These are phyloP conservation scores for Kryptolebias ocellatus DNA, from an alignment of 2,797 vertebrate species.

Conservation along the genomic window DNA sequence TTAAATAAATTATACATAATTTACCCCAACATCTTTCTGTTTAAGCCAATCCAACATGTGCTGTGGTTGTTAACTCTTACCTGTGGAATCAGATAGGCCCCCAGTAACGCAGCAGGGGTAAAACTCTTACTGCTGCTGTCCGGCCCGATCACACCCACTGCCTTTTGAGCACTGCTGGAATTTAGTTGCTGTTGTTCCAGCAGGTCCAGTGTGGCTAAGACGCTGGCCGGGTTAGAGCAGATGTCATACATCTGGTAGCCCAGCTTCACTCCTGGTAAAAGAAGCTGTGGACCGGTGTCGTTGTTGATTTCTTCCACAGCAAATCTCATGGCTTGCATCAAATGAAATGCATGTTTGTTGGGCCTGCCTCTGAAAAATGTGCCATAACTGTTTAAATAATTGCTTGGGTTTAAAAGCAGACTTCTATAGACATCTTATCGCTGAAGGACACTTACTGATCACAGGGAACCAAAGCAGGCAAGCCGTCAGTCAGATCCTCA, in stretches of 20 bases:
- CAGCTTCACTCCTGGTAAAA: slow-evolving; percentile 82
- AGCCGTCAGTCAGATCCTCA: background rate
- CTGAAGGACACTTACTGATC: slow-evolving; percentile 66
- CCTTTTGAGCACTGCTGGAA: slow-evolving; percentile 26
- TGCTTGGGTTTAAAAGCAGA: background rate
- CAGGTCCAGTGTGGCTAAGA: slow-evolving; percentile 78
- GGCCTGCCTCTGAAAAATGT: slow-evolving; percentile 59
- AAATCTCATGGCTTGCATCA: slow-evolving; percentile 83
- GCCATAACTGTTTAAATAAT: background rate
- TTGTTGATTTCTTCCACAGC: slow-evolving; percentile 84
- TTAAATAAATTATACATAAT: too few species aligned
- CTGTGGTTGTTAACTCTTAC: slow-evolving; percentile 58
- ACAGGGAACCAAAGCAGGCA: slow-evolving; percentile 72
- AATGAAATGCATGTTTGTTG: slow-evolving; percentile 81
- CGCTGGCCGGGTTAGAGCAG: slow-evolving; percentile 77
- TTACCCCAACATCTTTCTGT: background rate
- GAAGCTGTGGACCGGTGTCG: slow-evolving; percentile 42
- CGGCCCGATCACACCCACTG: slow-evolving; percentile 85
- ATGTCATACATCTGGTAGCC: slow-evolving; percentile 85
- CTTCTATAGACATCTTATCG: background rate
- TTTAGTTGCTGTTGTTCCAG: slow-evolving; percentile 64
- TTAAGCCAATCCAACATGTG: background rate
- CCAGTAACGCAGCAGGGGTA: slow-evolving; percentile 77
- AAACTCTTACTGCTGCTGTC: slow-evolving; percentile 80
- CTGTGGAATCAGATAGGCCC: slow-evolving; percentile 84